phyloP scores from a whole-genome alignment of 1,140 invertebrate species.

The Archivesica marissinica region DNA sequence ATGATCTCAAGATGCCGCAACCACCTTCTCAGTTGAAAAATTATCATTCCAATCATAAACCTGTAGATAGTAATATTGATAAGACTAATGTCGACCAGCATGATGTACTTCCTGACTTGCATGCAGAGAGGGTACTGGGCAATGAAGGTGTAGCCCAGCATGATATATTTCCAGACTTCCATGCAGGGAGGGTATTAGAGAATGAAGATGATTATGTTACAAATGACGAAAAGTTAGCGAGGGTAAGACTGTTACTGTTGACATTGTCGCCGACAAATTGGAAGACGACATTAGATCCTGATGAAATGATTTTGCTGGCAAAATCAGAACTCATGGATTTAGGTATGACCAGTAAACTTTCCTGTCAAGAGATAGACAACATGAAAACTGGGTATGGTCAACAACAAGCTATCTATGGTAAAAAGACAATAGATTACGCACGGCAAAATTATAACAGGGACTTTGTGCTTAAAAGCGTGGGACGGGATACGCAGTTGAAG shows the following conservation, averaged over 20 bases:
- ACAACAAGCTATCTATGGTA: slow-evolving; percentile 14
- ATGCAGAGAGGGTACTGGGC: slow-evolving; percentile 33
- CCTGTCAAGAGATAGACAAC: slow-evolving; percentile 51
- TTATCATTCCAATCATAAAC: neutral
- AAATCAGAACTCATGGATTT: slow-evolving; percentile 58
- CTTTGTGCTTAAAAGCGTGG: slow-evolving; percentile 50
- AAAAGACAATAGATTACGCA: slow-evolving; percentile 53
- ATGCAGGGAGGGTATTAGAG: slow-evolving; percentile 35
- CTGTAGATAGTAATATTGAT: neutral
- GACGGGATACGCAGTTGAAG: slow-evolving; percentile 38
- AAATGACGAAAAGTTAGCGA: slow-evolving; percentile 37
- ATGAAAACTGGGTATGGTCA: slow-evolving; percentile 7
- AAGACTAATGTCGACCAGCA: neutral
- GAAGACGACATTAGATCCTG: slow-evolving; percentile 49
- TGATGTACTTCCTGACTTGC: neutral
- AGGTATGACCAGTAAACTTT: slow-evolving; percentile 12
- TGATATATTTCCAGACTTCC: neutral
- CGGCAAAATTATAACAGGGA: neutral
- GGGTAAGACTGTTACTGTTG: slow-evolving; percentile 36
- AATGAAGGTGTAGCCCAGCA: neutral
- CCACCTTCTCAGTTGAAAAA: neutral
- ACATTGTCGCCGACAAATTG: slow-evolving; percentile 35
- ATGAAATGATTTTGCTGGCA: slow-evolving; percentile 48
- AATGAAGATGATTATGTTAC: slow-evolving; percentile 57
- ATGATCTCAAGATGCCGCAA: slow-evolving; percentile 12